Conservation (phyloP, 2,888 invertebrate genomes). For the Cylloceria caligata region DNA sequence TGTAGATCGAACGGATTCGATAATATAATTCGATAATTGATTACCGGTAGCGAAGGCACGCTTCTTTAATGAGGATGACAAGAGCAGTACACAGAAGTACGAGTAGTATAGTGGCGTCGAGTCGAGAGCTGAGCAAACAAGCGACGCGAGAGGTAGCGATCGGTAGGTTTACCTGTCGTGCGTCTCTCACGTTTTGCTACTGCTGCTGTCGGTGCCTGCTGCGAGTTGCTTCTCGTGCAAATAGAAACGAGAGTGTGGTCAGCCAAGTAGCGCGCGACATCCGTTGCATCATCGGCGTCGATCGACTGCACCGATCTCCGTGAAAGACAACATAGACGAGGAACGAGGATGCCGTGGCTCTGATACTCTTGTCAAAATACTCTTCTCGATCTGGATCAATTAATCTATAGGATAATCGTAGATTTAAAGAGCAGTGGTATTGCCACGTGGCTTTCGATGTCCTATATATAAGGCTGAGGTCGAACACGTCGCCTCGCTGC, state of each 20-base stretch:
- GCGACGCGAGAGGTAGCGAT: slow-evolving; percentile 15
- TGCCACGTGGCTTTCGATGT: slow-evolving; percentile 36
- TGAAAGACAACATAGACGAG: slow-evolving; percentile 11
- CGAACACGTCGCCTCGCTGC: neutral
- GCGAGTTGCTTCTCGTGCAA: slow-evolving; percentile 49
- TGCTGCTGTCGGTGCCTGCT: slow-evolving; percentile 23
- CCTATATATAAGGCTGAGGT: slow-evolving; percentile 3
- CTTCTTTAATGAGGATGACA: slow-evolving; percentile 36
- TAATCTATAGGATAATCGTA: neutral
- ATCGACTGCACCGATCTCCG: slow-evolving; percentile 20
- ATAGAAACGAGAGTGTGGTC: slow-evolving; percentile 63
- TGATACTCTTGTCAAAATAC: slow-evolving; percentile 17
- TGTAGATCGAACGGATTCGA: slow-evolving; percentile 42
- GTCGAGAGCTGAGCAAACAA: slow-evolving; percentile 57
- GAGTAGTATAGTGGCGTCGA: slow-evolving; percentile 15
- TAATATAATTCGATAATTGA: slow-evolving; percentile 63
- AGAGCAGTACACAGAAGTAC: slow-evolving; percentile 27
- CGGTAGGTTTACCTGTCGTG: slow-evolving; percentile 38
- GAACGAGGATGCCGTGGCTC: slow-evolving; percentile 1
- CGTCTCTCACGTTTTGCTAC: slow-evolving; percentile 42
- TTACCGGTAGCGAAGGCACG: slow-evolving; percentile 52
- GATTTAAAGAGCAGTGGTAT: neutral
- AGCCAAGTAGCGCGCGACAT: slow-evolving; percentile 62
- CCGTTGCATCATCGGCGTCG: slow-evolving; percentile 57
- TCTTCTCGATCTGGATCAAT: slow-evolving; percentile 8